These are phyloP conservation scores for Exephanes ischioxanthus DNA, from an alignment of 2,888 invertebrate genomes.

Conservation along the genomic window DNA sequence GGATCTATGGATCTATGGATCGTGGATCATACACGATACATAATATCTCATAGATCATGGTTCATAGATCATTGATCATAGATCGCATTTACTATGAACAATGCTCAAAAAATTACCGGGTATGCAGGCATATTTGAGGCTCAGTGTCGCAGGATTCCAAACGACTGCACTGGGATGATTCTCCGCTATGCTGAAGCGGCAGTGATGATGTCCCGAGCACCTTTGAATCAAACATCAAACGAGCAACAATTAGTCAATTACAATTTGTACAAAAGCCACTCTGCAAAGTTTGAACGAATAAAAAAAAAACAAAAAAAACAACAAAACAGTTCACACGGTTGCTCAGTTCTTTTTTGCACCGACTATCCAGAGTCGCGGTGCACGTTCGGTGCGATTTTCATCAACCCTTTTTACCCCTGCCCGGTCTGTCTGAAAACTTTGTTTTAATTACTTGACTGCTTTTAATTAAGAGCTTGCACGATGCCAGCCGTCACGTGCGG, in stretches of 20 bases:
- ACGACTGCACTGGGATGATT: slow-evolving; percentile 88
- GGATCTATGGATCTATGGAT: no score
- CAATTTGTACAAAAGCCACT: neutral
- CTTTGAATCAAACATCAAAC: slow-evolving; percentile 85
- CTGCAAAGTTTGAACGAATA: slow-evolving; percentile 47
- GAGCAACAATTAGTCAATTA: slow-evolving; percentile 12
- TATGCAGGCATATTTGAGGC: slow-evolving; percentile 91
- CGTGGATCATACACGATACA: no score
- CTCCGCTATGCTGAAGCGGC: slow-evolving; percentile 89
- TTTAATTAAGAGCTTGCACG: slow-evolving; percentile 38
- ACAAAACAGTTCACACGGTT: neutral
- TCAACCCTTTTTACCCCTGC: neutral
- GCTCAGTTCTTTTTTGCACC: slow-evolving; percentile 3
- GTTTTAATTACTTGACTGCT: slow-evolving; percentile 48
- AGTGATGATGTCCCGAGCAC: slow-evolving; percentile 91
- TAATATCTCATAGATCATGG: no score
- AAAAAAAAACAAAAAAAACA: neutral
- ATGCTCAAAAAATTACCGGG: slow-evolving; percentile 87
- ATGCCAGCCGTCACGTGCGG: slow-evolving; percentile 24
- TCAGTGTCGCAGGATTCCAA: slow-evolving; percentile 89
- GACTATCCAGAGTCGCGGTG: neutral
- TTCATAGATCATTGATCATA: no score
- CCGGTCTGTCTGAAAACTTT: slow-evolving; percentile 14
- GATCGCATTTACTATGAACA: neutral
- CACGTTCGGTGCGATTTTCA: neutral